Percentiles rank a stretch among this genome's conserved stretches.
Conservation (phyloP, 2,888 invertebrate genomes). For the Xylocampa areola region DNA sequence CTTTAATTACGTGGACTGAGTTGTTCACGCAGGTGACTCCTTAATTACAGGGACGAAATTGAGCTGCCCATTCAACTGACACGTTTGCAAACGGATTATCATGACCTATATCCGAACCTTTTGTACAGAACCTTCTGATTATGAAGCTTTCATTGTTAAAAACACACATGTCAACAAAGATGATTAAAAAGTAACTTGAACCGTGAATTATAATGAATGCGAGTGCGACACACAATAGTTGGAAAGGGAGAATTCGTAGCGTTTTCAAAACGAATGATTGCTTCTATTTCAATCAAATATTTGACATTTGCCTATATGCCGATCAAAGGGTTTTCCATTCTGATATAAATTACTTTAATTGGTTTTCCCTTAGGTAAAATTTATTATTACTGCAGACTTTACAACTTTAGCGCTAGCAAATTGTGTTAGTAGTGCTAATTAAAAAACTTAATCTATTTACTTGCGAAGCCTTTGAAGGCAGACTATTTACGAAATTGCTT, state of each 20-base stretch:
- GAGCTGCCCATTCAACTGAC: slow-evolving; percentile 87
- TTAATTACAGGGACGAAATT: slow-evolving; percentile 87
- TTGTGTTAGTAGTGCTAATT: slow-evolving; percentile 44
- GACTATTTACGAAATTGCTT: slow-evolving; percentile 39
- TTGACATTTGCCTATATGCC: neutral
- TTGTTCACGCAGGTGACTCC: slow-evolving; percentile 89
- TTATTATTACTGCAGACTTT: slow-evolving; percentile 40
- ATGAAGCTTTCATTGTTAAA: slow-evolving; percentile 56
- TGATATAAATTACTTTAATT: slow-evolving; percentile 20
- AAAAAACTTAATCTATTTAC: slow-evolving; percentile 49
- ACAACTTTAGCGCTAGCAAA: slow-evolving; percentile 35
- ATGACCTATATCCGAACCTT: slow-evolving; percentile 74
- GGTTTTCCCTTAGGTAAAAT: slow-evolving; percentile 27
- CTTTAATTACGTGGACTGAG: slow-evolving; percentile 87
- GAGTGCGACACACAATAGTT: slow-evolving; percentile 31
- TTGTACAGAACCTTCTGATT: slow-evolving; percentile 58
- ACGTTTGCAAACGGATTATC: slow-evolving; percentile 85
- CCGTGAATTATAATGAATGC: slow-evolving; percentile 44
- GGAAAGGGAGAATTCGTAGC: neutral
- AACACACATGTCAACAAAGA: slow-evolving; percentile 54
- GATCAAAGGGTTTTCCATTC: slow-evolving; percentile 12
- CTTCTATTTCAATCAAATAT: neutral
- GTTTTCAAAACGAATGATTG: neutral
- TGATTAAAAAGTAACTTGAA: slow-evolving; percentile 52
- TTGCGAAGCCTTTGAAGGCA: slow-evolving; percentile 39